A percentile compares a stretch with the other conserved stretches of the same genome.
These are phyloP conservation scores for Nasonovia ribisnigri DNA, from an alignment of 2,888 invertebrate species.

Conservation along the genomic window DNA sequence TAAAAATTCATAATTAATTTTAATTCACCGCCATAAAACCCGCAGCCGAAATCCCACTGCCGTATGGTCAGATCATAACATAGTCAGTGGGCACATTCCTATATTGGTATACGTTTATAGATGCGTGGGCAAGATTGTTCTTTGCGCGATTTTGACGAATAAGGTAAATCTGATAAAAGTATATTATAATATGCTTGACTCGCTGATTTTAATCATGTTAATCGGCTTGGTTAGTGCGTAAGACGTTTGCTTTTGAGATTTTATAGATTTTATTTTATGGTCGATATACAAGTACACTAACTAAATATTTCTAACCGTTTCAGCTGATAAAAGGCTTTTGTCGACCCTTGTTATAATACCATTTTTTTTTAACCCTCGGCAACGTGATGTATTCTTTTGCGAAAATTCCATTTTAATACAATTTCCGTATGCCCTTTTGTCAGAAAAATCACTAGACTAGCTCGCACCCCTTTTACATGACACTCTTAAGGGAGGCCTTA, in stretches of 20 bases:
- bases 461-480: slow-evolving; percentile 8
- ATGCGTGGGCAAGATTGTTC: not conserved
- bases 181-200: not conserved
- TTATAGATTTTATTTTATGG: not conserved
- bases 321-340: slow-evolving; percentile 35
- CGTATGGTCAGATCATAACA: not conserved
- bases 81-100: not conserved
- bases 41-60: not conserved
- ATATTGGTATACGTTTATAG: not conserved
- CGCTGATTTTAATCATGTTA: slow-evolving; percentile 4
- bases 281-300: not conserved
- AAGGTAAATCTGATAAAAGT: not conserved
- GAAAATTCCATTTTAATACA: slow-evolving; percentile 45
- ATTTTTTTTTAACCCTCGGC: not conserved
- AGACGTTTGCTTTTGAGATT: not conserved
- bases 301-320: not conserved
- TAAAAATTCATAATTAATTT: slow-evolving; percentile 44
- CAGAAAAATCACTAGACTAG: slow-evolving; percentile 30
- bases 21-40: not conserved
- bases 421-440: slow-evolving; percentile 38
- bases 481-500: not conserved
- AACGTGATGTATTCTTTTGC: slow-evolving; percentile 11
- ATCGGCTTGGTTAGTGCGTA: not conserved
- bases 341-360: not conserved
- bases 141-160: not conserved